A percentile compares a stretch with the other conserved stretches of the same genome.
phyloP scores from a whole-genome alignment of 2,888 invertebrate species.

The Gymnoscelis rufifasciata region DNA sequence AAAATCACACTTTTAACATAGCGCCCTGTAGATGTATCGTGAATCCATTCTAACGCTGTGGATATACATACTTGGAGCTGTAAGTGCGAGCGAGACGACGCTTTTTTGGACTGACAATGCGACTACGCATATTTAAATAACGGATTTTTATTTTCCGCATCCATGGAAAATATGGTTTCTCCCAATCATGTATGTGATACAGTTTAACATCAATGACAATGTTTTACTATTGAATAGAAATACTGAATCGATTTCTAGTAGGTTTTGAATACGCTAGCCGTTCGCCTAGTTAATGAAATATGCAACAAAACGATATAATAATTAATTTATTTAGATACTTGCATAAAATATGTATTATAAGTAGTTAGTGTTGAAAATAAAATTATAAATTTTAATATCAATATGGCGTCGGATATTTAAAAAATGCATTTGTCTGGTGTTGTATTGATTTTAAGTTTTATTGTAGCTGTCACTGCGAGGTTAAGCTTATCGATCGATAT shows the following conservation, averaged over 20 bases:
- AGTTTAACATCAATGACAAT: not conserved
- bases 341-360: conserved; percentile 70
- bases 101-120: conserved; percentile 18
- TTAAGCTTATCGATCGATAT: not conserved
- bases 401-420: conserved; percentile 27
- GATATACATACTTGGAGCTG: conserved; percentile 6
- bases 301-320: conserved; percentile 31
- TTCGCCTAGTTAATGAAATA: conserved; percentile 25
- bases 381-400: conserved; percentile 37
- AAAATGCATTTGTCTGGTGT: conserved; percentile 18
- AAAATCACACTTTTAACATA: not conserved
- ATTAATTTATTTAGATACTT: conserved; percentile 57
- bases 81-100: conserved; percentile 13
- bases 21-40: not conserved
- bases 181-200: not conserved
- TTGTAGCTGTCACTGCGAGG: conserved; percentile 2
- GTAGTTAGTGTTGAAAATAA: conserved; percentile 67
- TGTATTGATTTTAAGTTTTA: conserved; percentile 21
- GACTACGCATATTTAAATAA: conserved; percentile 7
- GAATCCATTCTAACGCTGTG: conserved; percentile 1
- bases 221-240: not conserved
- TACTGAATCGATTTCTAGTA: not conserved
- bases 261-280: conserved; percentile 18
- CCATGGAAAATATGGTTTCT: not conserved
- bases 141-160: not conserved